Evolutionary conservation across 2,797 vertebrate genomes (phyloP).

Genomic region (Labeo calbasu): DNA sequence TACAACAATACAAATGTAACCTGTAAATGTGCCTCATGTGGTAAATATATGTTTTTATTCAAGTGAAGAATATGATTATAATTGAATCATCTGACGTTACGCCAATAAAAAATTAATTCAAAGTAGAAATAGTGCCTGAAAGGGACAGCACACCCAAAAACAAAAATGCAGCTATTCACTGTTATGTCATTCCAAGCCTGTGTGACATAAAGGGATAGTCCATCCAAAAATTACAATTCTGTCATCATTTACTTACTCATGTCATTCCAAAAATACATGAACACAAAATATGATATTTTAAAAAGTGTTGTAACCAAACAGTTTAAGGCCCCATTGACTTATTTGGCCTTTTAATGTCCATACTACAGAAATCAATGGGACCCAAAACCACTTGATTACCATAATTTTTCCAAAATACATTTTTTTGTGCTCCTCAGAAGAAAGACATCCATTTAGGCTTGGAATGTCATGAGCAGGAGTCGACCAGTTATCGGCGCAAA

Average conservation of each 20-base stretch:
- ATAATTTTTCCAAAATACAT: background rate
- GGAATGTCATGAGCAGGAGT: background rate
- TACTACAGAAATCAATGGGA: background rate
- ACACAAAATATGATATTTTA: background rate
- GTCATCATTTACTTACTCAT: background rate
- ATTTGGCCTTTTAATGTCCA: background rate
- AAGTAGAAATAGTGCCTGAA: background rate
- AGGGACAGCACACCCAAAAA: background rate
- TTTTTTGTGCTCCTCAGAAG: background rate
- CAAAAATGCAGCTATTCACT: no score
- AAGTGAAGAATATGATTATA: background rate
- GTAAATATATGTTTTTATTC: background rate
- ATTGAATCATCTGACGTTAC: background rate
- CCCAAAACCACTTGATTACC: background rate
- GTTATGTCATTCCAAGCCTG: background rate
- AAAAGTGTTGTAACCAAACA: background rate
- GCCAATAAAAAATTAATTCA: background rate
- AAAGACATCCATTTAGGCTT: background rate
- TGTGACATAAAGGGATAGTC: background rate
- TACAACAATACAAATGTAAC: background rate
- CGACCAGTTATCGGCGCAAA: no score
- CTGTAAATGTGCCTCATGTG: background rate
- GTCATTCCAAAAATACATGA: background rate
- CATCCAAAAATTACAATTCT: background rate
- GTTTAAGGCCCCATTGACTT: background rate